Evolutionary conservation across 1,140 invertebrate species (phyloP), one percentile per base, ranked within the genome.

Genomic region (Drosophila parvula): DNA sequence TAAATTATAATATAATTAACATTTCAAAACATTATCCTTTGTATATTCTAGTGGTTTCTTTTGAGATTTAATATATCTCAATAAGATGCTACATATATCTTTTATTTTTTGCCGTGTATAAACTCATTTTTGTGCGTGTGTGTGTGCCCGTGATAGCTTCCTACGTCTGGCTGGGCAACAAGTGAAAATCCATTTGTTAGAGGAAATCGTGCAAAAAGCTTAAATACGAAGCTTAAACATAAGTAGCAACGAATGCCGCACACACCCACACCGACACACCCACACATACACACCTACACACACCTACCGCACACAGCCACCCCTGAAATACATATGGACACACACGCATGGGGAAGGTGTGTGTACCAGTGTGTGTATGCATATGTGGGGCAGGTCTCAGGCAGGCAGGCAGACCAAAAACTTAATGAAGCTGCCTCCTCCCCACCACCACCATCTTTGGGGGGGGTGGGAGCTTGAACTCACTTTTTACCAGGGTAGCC

Each of bases 121-220:
- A 12, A 61, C 18, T 56, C 22, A 58, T 40, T 47, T 71, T 28
- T 32, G 7, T 64, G 34, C 61, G 22, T 58, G 55, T 36, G 47
- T 50, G 36, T 43, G 18, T 64, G 41, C 57, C 5, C 56, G 43
- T 69, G 71, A 77, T 65, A 74, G 69, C 60, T 51, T 69, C 74
- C 55, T 44, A 45, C 65, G 55, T 70, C 45, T 63, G 74, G 55
- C 64, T 60, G 83, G 83, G 83, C 83, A 86, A 86, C 83, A 86
- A 86, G 83, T 86, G 83, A 86, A 86, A 86, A 86, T 86, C 83
- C 83, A 86, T 86, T 86, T 86, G 83, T 86, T 86, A 88, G 83
- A 86, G 83, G 83, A 86, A 86, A 86, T 86, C 83, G 83, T 86
- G 83, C 83, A 86, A 86, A 86, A 86, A 86, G 83, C 83, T 86